Percentiles rank a stretch among this genome's conserved stretches.
These are phyloP conservation scores for Falcaria lacertinaria DNA, from an alignment of 2,888 invertebrate genomes.

Conservation along the genomic window DNA sequence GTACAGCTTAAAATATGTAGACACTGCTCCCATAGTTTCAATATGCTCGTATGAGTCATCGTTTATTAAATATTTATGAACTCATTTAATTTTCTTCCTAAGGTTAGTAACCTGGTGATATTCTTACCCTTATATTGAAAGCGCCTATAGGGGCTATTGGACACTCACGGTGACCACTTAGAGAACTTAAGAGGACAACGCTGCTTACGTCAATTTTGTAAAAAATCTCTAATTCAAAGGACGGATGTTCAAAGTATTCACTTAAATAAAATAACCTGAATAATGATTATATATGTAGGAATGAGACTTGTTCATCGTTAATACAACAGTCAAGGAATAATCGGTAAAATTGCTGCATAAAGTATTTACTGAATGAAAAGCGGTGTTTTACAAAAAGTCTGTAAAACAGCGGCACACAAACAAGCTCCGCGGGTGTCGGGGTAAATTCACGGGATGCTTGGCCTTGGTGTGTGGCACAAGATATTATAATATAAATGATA, in stretches of 20 bases:
- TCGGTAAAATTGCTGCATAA: not conserved
- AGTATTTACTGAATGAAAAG: not conserved
- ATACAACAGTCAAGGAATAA: not conserved
- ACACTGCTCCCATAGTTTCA: not conserved
- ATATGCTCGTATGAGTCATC: not conserved
- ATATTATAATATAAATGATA: too few relatives aligned
- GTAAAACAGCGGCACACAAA: slow-evolving; percentile 41
- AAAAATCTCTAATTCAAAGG: too few relatives aligned
- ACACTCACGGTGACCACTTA: too few relatives aligned
- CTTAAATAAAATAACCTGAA: too few relatives aligned
- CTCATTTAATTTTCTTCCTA: not conserved
- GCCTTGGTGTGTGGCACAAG: slow-evolving; percentile 27
- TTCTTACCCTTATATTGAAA: too few relatives aligned
- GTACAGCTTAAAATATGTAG: slow-evolving; percentile 26
- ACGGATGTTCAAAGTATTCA: too few relatives aligned
- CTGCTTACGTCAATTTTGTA: too few relatives aligned
- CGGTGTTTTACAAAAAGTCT: slow-evolving; percentile 23
- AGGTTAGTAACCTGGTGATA: too few relatives aligned
- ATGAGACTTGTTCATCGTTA: too few relatives aligned
- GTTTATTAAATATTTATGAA: not conserved
- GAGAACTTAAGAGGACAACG: too few relatives aligned
- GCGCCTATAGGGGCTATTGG: too few relatives aligned
- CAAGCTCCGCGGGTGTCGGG: slow-evolving; percentile 49
- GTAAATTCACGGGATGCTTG: slow-evolving; percentile 37
- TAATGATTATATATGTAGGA: too few relatives aligned